Percentiles rank a stretch among this genome's conserved stretches.
phyloP scores from a whole-genome alignment of 2,888 invertebrate genomes.

The Orgyia antiqua region DNA sequence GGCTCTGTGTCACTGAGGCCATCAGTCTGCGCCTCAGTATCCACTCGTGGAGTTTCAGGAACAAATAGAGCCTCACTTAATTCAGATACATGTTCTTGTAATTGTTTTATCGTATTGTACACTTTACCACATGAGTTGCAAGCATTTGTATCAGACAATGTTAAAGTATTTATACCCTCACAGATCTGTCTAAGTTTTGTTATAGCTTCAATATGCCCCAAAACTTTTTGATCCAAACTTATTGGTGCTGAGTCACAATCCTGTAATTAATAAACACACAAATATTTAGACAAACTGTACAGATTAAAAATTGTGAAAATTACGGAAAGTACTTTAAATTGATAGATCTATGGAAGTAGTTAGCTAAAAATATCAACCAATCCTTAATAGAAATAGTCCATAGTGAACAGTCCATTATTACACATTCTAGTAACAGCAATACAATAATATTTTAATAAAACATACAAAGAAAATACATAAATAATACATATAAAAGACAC shows the following conservation, averaged over 20 bases:
- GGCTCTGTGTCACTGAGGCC: conserved; percentile 3
- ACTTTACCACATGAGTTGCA: conserved; percentile 10
- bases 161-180: conserved; percentile 8
- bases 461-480: too few relatives aligned
- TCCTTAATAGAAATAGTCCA: too few relatives aligned
- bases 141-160: conserved; percentile 1
- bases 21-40: conserved; percentile 16
- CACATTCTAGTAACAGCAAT: too few relatives aligned
- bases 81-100: conserved; percentile 18
- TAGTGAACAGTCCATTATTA: too few relatives aligned
- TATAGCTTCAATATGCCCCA: conserved; percentile 22
- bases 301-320: too few relatives aligned
- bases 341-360: too few relatives aligned
- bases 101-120: conserved; percentile 3
- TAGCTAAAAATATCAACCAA: too few relatives aligned
- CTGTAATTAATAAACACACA: conserved; percentile 33
- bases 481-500: too few relatives aligned
- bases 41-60: neutral
- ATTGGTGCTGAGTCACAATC: conserved; percentile 36
- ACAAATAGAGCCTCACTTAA: conserved; percentile 9
- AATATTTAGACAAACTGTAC: too few relatives aligned
- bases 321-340: too few relatives aligned
- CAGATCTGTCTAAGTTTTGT: conserved; percentile 19
- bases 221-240: conserved; percentile 30
- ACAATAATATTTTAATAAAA: too few relatives aligned